Evolutionary conservation across 2,797 vertebrate species (phyloP).

Genomic region (Salarias fasciatus): DNA sequence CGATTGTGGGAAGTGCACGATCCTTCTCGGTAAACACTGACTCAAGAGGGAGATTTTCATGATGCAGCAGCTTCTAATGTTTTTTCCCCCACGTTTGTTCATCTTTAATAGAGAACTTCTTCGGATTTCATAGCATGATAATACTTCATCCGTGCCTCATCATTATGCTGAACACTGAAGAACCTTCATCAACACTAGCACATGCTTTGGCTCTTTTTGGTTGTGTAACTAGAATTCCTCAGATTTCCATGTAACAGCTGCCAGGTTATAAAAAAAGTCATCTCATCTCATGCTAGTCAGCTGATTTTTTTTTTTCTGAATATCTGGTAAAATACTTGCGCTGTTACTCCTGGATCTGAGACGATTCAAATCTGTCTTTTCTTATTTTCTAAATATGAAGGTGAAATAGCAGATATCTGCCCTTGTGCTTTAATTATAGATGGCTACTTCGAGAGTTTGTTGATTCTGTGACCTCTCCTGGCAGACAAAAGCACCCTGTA

Average conservation of each 20-base stretch:
- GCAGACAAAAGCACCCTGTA: conserved; percentile 31
- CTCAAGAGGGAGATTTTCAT: not conserved
- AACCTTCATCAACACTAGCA: not conserved
- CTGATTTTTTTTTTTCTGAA: too few species aligned
- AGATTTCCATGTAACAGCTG: too few species aligned
- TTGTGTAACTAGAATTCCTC: not conserved
- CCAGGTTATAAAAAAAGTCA: too few species aligned
- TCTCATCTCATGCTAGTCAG: too few species aligned
- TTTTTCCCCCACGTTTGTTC: not conserved
- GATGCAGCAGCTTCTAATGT: not conserved
- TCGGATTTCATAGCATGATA: not conserved
- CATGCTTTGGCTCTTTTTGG: not conserved
- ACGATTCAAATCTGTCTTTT: too few species aligned
- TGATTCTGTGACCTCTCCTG: not conserved
- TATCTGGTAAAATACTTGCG: too few species aligned
- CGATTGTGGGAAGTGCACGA: conserved; percentile 2
- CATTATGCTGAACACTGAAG: conserved; percentile 1
- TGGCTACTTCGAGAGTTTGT: conserved; percentile 31
- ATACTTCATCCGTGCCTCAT: not conserved
- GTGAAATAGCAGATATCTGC: not conserved
- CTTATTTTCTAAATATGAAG: not conserved
- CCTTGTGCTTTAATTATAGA: conserved; percentile 4
- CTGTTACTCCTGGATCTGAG: too few species aligned
- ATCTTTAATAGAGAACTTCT: not conserved
- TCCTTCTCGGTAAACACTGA: not conserved